These are phyloP conservation scores for Hyphantria cunea DNA, from an alignment of 1,140 invertebrate species.

Conservation along the genomic window DNA sequence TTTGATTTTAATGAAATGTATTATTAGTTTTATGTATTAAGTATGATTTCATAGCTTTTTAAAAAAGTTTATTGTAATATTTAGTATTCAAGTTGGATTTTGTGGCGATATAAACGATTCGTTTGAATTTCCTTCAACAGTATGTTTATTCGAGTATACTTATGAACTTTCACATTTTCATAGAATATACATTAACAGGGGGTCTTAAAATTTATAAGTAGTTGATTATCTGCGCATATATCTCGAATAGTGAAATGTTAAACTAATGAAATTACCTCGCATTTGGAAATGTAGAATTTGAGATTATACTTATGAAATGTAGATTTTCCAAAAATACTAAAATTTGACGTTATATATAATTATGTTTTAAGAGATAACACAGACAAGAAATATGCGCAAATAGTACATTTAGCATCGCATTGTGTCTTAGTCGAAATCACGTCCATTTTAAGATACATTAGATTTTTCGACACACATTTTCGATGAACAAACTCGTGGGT, in stretches of 20 bases:
- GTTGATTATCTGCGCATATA: constrained; percentile 53
- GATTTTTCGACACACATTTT: constrained; percentile 9
- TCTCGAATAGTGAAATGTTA: constrained; percentile 55
- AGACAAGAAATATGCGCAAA: constrained; percentile 37
- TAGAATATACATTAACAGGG: constrained; percentile 71
- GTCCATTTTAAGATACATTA: constrained; percentile 8
- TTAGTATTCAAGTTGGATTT: constrained; percentile 72
- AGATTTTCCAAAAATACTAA: constrained; percentile 73
- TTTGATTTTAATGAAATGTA: constrained; percentile 76
- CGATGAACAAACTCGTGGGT: constrained; percentile 7
- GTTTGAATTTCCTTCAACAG: constrained; percentile 24
- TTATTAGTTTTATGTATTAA: constrained; percentile 74
- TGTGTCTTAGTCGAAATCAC: constrained; percentile 8
- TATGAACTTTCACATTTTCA: constrained; percentile 44
- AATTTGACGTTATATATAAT: constrained; percentile 60
- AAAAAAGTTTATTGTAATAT: constrained; percentile 53
- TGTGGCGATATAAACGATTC: constrained; percentile 61
- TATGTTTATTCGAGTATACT: constrained; percentile 32
- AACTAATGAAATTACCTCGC: constrained; percentile 80
- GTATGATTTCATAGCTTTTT: constrained; percentile 71
- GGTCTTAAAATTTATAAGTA: constrained; percentile 55
- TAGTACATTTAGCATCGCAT: constrained; percentile 21
- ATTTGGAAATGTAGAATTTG: constrained; percentile 80
- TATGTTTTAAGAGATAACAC: constrained; percentile 61
- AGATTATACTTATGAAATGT: constrained; percentile 63